Percentiles rank a stretch among this genome's conserved stretches.
Conservation (phyloP, 2,888 invertebrate genomes). For the Physocephala rufipes region DNA sequence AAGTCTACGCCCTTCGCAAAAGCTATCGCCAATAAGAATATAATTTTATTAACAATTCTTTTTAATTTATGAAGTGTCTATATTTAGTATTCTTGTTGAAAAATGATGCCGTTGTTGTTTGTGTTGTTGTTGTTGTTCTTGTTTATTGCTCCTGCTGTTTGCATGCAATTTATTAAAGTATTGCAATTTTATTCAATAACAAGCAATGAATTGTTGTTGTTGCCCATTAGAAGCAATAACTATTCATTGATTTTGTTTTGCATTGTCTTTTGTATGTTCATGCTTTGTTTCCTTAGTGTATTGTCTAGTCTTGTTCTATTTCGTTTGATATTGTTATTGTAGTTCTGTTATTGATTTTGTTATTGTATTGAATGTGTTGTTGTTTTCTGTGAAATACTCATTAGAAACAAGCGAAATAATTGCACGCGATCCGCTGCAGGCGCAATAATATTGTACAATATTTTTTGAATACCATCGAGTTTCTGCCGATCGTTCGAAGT, state of each 20-base stretch:
- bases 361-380: constrained; percentile 44
- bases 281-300: constrained; percentile 55
- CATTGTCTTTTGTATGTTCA: too few relatives aligned
- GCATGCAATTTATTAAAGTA: not conserved
- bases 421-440: constrained; percentile 55
- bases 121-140: too few relatives aligned
- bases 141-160: not conserved
- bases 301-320: constrained; percentile 49
- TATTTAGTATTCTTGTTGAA: not conserved
- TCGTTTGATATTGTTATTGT: constrained; percentile 38
- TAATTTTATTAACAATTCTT: not conserved
- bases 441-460: constrained; percentile 41
- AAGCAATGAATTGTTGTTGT: constrained; percentile 49
- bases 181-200: not conserved
- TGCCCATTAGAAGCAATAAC: constrained; percentile 45
- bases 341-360: constrained; percentile 21
- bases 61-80: not conserved
- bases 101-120: too few relatives aligned
- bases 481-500: constrained; percentile 11
- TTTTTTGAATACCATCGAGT: not conserved
- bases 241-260: not conserved
- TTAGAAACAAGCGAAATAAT: constrained; percentile 54
- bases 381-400: constrained; percentile 49
- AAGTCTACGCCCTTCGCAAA: too few relatives aligned
- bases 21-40: too few relatives aligned